Evolutionary conservation across 2,797 vertebrate genomes (phyloP).

Genomic region (Anguilla obscura): DNA sequence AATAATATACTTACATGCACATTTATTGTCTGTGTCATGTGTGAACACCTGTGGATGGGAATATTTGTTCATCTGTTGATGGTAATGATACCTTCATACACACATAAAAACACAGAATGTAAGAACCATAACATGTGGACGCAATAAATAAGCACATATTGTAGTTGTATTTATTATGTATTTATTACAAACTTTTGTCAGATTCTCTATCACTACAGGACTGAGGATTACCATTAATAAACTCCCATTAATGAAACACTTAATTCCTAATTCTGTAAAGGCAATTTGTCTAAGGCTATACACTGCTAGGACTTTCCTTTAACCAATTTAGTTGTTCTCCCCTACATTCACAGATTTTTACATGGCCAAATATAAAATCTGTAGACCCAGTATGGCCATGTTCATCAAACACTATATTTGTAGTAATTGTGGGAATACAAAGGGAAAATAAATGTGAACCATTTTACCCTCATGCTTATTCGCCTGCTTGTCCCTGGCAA

Average conservation of each 20-base stretch:
- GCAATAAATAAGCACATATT: neutral
- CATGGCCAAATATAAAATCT: neutral
- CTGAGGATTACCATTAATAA: neutral
- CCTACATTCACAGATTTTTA: neutral
- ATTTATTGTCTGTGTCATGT: neutral
- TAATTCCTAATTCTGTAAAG: neutral
- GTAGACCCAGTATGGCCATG: neutral
- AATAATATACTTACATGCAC: neutral
- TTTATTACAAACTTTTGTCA: neutral
- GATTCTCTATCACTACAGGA: neutral
- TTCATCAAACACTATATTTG: neutral
- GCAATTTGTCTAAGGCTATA: neutral
- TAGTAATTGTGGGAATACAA: constrained; percentile 9
- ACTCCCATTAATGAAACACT: neutral
- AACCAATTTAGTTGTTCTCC: neutral
- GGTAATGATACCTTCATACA: neutral
- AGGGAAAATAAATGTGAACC: constrained; percentile 32
- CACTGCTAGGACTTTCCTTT: neutral
- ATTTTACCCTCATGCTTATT: constrained; percentile 52
- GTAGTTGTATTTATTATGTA: neutral
- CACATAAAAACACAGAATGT: neutral
- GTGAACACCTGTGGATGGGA: neutral
- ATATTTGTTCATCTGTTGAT: neutral
- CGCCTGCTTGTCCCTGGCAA: constrained; percentile 53
- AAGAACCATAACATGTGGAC: neutral